Conservation (phyloP, 2,113 vertebrate species). For the Chamaea fasciata region DNA sequence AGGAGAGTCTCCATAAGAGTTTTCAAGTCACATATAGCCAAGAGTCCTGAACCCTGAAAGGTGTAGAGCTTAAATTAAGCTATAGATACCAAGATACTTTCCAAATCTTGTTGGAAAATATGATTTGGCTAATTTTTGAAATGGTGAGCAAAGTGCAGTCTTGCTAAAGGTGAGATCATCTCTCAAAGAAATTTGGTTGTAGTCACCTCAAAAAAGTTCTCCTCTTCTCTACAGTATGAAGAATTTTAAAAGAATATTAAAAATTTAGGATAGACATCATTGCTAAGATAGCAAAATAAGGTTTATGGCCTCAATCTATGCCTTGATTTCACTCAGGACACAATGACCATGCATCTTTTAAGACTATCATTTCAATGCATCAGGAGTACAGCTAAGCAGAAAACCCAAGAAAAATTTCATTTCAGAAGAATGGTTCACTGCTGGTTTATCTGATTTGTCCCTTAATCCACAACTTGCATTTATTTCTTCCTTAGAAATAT, state of each 20-base stretch:
- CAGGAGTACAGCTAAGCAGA: not conserved
- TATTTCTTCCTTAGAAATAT: slow-evolving; percentile 31
- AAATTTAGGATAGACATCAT: not conserved
- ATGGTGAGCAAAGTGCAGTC: fast-evolving
- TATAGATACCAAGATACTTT: not conserved
- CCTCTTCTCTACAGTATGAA: not conserved
- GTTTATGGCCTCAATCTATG: not conserved
- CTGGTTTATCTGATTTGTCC: not conserved
- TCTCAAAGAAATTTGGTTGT: not conserved
- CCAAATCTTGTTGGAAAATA: not conserved
- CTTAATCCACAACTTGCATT: slow-evolving; percentile 1
- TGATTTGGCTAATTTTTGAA: not conserved
- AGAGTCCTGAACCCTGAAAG: not conserved
- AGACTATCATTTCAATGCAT: not conserved
- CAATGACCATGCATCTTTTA: not conserved
- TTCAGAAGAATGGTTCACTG: not conserved
- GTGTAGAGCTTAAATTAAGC: not conserved
- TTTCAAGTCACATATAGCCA: not conserved
- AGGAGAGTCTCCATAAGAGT: not conserved
- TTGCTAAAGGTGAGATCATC: not conserved
- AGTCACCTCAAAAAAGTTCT: not conserved
- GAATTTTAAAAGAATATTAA: not conserved
- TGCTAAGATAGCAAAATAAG: not conserved
- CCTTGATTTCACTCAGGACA: not conserved
- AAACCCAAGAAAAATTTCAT: not conserved